Evolutionary conservation across 2,888 invertebrate species (phyloP).

Genomic region (Xestia ashworthii): DNA sequence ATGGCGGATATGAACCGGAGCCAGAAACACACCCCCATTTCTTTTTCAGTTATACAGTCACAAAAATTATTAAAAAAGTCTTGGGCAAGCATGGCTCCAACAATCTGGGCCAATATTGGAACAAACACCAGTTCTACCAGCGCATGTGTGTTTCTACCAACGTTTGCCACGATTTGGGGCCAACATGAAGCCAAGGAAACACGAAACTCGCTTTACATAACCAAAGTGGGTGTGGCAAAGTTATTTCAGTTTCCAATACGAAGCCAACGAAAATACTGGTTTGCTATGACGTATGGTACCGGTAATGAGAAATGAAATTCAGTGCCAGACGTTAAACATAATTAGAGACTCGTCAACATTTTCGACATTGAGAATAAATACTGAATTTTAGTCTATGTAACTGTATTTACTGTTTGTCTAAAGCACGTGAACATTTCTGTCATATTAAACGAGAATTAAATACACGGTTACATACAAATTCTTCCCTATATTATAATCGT

Average conservation of each 20-base stretch:
- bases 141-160: background rate
- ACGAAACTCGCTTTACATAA: constrained; percentile 53
- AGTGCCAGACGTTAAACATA: constrained; percentile 64
- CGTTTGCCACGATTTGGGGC: constrained; percentile 10
- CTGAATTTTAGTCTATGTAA: constrained; percentile 20
- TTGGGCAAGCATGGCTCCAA: background rate
- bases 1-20: constrained; percentile 9
- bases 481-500: background rate
- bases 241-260: constrained; percentile 54
- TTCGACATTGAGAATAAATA: constrained; percentile 51
- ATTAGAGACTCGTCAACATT: constrained; percentile 50
- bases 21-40: constrained; percentile 43
- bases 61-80: constrained; percentile 8
- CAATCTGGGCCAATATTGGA: constrained; percentile 1
- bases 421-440: background rate
- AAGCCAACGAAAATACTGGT: constrained; percentile 49
- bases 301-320: constrained; percentile 64
- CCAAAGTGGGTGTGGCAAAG: constrained; percentile 65
- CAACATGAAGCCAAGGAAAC: constrained; percentile 33
- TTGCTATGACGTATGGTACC: constrained; percentile 48
- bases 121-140: background rate
- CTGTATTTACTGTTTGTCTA: background rate
- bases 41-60: constrained; percentile 9
- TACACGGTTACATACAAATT: background rate
- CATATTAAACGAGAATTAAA: background rate